phyloP scores from a whole-genome alignment of 2,113 vertebrate species.

The Amphiprion percula region DNA sequence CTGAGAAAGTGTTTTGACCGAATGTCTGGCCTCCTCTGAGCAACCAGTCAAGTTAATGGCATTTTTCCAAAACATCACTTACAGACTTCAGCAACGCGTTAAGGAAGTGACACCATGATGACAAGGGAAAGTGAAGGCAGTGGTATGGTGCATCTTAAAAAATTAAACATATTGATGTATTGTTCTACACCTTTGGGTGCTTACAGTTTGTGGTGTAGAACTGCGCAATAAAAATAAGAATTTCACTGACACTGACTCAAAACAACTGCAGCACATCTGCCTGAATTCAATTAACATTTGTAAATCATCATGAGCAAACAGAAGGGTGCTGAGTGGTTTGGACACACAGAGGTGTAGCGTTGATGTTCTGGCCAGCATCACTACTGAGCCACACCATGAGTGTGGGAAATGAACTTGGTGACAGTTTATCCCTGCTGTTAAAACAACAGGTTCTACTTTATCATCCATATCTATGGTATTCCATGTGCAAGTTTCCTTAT shows the following conservation, averaged over 20 bases:
- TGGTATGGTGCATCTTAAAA: background rate
- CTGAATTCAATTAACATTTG: background rate
- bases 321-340: background rate
- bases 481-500: background rate
- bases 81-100: background rate
- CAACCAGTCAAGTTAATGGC: background rate
- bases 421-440: no score
- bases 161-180: background rate
- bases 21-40: constrained; percentile 3
- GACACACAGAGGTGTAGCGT: background rate
- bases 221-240: background rate
- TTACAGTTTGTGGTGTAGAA: constrained; percentile 3
- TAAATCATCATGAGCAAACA: background rate
- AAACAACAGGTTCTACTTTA: no score
- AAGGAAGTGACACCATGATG: background rate
- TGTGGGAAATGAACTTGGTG: no score
- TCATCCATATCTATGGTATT: background rate
- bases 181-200: background rate
- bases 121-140: background rate
- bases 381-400: background rate
- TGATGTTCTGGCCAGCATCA: background rate
- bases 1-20: background rate
- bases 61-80: background rate
- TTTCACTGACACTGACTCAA: background rate
- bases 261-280: background rate